Base-by-base conservation (phyloP, 2,797 vertebrate genomes). In the Botia almorhae region DNA sequence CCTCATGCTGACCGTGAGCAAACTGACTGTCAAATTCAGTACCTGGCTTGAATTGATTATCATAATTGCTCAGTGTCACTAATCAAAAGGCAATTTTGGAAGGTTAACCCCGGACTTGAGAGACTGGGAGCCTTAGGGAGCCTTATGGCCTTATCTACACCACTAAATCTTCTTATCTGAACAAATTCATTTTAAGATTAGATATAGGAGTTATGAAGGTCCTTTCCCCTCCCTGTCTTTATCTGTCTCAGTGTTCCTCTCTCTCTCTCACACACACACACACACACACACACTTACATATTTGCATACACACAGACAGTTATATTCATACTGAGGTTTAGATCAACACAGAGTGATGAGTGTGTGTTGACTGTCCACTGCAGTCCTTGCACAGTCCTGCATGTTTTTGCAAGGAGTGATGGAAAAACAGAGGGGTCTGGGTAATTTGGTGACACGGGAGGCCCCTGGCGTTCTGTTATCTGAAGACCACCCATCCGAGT, bases 401-500 rank as follows among this genome's bases (percentile, higher is more conserved):
- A 19, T 80, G 53, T 85, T 85, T 85, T 83, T 76, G 69, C 64
- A 85, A 84, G 83, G 65, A 73, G 63, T 58, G 65, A 61, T 76
- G 74, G 72, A 74, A 84, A 81, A 81, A 83, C 75, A 83, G 26
- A 76, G 78, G 84, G 83, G 87, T 87, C 85, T 88, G 82, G 61
- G 84, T 85, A 83, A 87, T 85, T 90, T 84, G 78, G 84, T 73
- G 88, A 86, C 90, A 87, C 51, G 53, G 85, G 86, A 74, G 87
- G 83, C 87, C 81, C 82, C 50, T 75, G 68, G 76, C 83, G 87
- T 82, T 75, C 74, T 88, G 86, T 88, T 90, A 91, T 92, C 91
- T 85, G 83, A 72, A 83, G 89, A 93, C 92, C 94, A 94, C 92
- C 93, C 93, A 92, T 91, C 91, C 85, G 87, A 90, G 85, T 91